Percentiles rank a stretch among this genome's conserved stretches.
Conservation (phyloP, 2,113 vertebrate species). For the Embiotoca jacksoni region DNA sequence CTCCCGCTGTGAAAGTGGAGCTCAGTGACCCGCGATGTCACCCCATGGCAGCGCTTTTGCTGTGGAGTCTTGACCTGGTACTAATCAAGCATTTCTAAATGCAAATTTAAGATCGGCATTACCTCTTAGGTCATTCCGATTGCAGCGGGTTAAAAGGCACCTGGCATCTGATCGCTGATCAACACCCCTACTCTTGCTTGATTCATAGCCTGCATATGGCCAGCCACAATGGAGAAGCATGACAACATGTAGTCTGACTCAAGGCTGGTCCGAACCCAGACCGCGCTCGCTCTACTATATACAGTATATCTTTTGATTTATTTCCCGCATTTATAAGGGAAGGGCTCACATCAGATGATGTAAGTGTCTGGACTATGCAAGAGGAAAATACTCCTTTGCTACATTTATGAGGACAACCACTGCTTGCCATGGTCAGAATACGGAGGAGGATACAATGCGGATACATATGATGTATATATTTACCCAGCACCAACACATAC, state of each 20-base stretch:
- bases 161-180: constrained; percentile 54
- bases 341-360: constrained; percentile 42
- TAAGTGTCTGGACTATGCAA: constrained; percentile 39
- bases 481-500: constrained; percentile 14
- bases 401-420: constrained; percentile 40
- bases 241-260: constrained; percentile 38
- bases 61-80: constrained; percentile 44
- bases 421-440: constrained; percentile 17
- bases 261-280: constrained; percentile 25
- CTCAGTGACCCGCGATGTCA: constrained; percentile 50
- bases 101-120: constrained; percentile 53
- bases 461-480: constrained; percentile 42
- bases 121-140: constrained; percentile 59
- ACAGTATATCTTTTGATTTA: constrained; percentile 50
- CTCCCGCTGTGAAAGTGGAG: constrained; percentile 67
- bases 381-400: constrained; percentile 39
- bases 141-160: constrained; percentile 22
- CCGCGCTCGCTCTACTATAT: not conserved
- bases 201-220: constrained; percentile 39
- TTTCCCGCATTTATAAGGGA: constrained; percentile 21
- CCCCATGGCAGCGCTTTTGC: not conserved
- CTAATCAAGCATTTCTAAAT: constrained; percentile 65
- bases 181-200: constrained; percentile 42
- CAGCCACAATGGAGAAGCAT: constrained; percentile 30
- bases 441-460: constrained; percentile 17